phyloP scores from a whole-genome alignment of 2,797 vertebrate genomes.

The Tokudaia tokunoshimensis region DNA sequence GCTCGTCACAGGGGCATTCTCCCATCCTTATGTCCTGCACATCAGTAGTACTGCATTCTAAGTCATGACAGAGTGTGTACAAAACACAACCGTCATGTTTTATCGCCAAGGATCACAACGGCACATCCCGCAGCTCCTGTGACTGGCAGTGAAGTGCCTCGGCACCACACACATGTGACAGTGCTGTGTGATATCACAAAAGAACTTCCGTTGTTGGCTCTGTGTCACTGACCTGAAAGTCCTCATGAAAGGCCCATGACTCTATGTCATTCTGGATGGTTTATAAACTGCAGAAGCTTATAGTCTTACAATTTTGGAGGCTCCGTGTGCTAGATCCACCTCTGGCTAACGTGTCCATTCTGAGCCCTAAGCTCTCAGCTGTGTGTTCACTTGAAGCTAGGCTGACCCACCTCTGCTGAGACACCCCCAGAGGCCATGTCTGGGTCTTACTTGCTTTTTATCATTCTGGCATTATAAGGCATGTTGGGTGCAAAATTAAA shows the following conservation, averaged over 20 bases:
- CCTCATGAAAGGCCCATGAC: not conserved
- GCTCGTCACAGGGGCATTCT: no score
- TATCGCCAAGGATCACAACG: not conserved
- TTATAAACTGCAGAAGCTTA: not conserved
- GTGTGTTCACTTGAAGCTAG: not conserved
- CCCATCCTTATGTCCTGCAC: not conserved
- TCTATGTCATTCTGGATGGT: not conserved
- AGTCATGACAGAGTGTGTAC: not conserved
- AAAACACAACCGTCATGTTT: not conserved
- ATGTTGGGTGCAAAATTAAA: not conserved
- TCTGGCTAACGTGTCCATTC: not conserved
- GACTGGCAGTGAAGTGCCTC: not conserved
- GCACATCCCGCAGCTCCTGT: not conserved
- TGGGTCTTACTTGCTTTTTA: not conserved
- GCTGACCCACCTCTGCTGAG: not conserved
- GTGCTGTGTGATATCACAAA: not conserved
- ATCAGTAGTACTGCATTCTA: not conserved
- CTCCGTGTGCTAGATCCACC: not conserved
- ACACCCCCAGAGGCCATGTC: not conserved
- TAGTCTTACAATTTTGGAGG: not conserved
- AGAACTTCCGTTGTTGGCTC: not conserved
- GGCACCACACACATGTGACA: not conserved
- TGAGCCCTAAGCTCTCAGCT: not conserved
- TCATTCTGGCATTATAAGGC: not conserved
- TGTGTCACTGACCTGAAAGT: not conserved